These are phyloP conservation scores for Ctenodactylus gundi DNA, from an alignment of 2,113 vertebrate genomes.

Conservation along the genomic window DNA sequence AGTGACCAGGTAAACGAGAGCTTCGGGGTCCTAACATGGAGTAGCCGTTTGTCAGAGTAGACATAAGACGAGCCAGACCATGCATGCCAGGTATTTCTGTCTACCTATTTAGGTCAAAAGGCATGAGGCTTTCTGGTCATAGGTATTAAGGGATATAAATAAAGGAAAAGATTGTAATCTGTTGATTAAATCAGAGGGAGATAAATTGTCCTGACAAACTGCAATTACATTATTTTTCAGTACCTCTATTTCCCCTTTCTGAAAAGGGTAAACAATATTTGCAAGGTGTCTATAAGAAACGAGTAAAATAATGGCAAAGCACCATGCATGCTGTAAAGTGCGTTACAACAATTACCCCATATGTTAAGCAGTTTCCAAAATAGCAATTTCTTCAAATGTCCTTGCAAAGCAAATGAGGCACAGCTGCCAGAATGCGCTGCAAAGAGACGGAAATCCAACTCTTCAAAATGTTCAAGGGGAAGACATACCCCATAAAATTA, in stretches of 20 bases:
- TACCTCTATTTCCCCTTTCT: conserved; percentile 28
- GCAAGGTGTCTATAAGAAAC: conserved; percentile 21
- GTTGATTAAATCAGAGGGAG: conserved; percentile 18
- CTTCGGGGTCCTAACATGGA: background rate
- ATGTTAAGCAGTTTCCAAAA: conserved; percentile 68
- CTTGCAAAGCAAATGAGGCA: conserved; percentile 70
- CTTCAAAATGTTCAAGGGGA: conserved; percentile 49
- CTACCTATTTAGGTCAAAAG: conserved; percentile 19
- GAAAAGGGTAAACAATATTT: conserved; percentile 1
- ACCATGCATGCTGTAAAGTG: conserved; percentile 62
- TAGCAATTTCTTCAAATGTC: conserved; percentile 65
- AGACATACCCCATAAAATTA: conserved; percentile 53
- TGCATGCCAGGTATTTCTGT: no score
- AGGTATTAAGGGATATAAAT: background rate
- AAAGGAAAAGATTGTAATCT: conserved; percentile 39
- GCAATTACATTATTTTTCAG: background rate
- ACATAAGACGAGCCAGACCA: background rate
- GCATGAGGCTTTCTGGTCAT: background rate
- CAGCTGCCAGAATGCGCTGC: conserved; percentile 59
- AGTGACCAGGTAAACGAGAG: background rate
- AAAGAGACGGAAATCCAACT: conserved; percentile 53
- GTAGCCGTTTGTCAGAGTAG: background rate
- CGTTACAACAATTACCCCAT: conserved; percentile 49
- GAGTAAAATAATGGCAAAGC: conserved; percentile 30
- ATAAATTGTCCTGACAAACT: background rate